Evolutionary conservation across 2,797 vertebrate genomes (phyloP), one percentile per base, ranked within the genome.

Genomic region (Chelon auratus): DNA sequence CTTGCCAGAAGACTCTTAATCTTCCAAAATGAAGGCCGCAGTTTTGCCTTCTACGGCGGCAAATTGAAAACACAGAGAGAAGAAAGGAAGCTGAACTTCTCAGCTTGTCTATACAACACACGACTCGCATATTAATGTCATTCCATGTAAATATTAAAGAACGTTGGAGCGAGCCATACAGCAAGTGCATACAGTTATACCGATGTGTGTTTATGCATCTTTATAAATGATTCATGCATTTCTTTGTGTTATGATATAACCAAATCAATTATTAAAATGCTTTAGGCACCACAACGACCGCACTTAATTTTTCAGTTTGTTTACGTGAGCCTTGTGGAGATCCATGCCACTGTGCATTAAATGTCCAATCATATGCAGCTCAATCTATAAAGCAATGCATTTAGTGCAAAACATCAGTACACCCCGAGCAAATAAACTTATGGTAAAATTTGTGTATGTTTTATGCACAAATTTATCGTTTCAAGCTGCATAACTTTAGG

Each of bases 241-340:
- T 65, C 18, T 68, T 70, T 77, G 52, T 77, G 57, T 81, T 69
- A 22, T 55, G 57, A 80, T 70, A 78, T 58, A 75, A 70, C 68
- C 52, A 14, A 51, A 86, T 84, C 17, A 76, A 88, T 86, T 76
- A 86, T 89, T 86, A n/a, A 88, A 67, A 76, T 10, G 18, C 58
- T 76, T 61, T 22, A 73, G 65, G 58, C 77, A 67, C 26, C 45
- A 57, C 40, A 71, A 43, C 73, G 64, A 67, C 69, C 54, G 59
- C 58, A 48, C 77, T 83, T 62, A 45, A 73, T 84, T 75, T 75
- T 76, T 70, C 55, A 45, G 43, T 78, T 80, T 82, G 69, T 87
- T 89, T 70, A 62, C 63, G 71, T 22, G 18, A 68, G 43, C 45
- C 24, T 56, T 62, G 5, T 55, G 52, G 36, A 78, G 68, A 59